Evolutionary conservation across 2,797 vertebrate genomes (phyloP).

Genomic region (Hydrocynus forskahlii): DNA sequence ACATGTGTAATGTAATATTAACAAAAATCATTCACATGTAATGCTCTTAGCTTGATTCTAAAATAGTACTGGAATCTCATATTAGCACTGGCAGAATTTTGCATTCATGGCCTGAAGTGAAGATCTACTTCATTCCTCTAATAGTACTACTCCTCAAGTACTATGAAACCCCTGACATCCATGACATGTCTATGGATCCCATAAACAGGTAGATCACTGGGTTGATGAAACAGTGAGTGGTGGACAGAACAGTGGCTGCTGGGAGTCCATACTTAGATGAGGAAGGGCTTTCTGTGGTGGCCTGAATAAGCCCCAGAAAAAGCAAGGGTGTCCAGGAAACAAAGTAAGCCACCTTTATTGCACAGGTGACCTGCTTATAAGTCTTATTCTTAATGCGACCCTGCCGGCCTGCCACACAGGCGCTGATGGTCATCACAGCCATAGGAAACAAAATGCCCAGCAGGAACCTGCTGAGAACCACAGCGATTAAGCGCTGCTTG

Average conservation of each 20-base stretch:
- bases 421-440: slow-evolving; percentile 70
- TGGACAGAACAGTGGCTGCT: slow-evolving; percentile 71
- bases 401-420: slow-evolving; percentile 44
- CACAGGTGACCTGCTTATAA: slow-evolving; percentile 68
- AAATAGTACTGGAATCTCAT: too few species aligned
- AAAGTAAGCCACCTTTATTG: slow-evolving; percentile 80
- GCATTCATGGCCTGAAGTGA: too few species aligned
- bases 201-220: slow-evolving; percentile 82
- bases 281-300: slow-evolving; percentile 10
- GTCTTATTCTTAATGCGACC: slow-evolving; percentile 51
- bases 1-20: too few species aligned
- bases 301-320: slow-evolving; percentile 32
- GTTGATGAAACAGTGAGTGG: slow-evolving; percentile 81
- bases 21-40: too few species aligned
- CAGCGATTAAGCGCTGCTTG: background rate
- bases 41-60: too few species aligned
- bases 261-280: slow-evolving; percentile 46
- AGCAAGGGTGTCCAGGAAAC: slow-evolving; percentile 80
- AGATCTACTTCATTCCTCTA: too few species aligned
- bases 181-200: slow-evolving; percentile 78
- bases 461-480: slow-evolving; percentile 72
- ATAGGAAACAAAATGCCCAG: slow-evolving; percentile 74
- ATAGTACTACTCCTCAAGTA: too few species aligned
- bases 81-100: too few species aligned
- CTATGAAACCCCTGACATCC: slow-evolving; percentile 57